Conservation (phyloP, 2,797 vertebrate genomes). For the Xyrichtys novacula region DNA sequence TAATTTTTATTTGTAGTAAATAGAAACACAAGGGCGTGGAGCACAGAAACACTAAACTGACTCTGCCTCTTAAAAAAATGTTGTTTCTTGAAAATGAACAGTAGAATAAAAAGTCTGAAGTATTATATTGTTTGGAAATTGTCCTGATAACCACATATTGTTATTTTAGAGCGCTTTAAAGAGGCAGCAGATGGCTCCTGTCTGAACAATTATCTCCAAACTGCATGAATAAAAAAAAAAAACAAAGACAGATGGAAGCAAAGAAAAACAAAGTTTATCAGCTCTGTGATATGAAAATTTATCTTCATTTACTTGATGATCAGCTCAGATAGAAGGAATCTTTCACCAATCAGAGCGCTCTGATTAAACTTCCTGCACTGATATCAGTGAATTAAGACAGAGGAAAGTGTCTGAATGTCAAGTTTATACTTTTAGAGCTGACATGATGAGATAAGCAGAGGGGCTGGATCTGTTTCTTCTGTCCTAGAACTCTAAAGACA, state of each 20-base stretch:
- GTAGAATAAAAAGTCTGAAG: not conserved
- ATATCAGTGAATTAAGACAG: not conserved
- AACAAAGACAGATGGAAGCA: not conserved
- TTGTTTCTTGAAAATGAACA: not conserved
- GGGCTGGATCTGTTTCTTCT: no score
- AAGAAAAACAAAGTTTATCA: not conserved
- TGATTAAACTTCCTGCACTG: constrained; percentile 8
- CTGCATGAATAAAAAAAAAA: not conserved
- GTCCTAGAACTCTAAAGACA: no score
- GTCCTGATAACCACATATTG: not conserved
- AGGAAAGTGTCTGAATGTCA: not conserved
- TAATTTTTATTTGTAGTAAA: no score
- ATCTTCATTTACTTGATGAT: constrained; percentile 15
- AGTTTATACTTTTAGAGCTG: not conserved
- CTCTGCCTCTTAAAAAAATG: not conserved
- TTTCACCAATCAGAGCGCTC: constrained; percentile 1
- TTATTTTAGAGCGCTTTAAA: not conserved
- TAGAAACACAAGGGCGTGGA: no score
- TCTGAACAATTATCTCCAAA: constrained; percentile 1
- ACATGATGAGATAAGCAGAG: not conserved
- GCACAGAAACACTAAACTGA: no score
- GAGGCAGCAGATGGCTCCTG: not conserved
- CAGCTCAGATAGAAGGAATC: constrained; percentile 9
- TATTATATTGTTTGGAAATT: not conserved
- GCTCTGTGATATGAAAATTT: not conserved